Percentiles rank a stretch among this genome's conserved stretches.
phyloP scores from a whole-genome alignment of 1,140 invertebrate species.

The Pachypsylla venusta region DNA sequence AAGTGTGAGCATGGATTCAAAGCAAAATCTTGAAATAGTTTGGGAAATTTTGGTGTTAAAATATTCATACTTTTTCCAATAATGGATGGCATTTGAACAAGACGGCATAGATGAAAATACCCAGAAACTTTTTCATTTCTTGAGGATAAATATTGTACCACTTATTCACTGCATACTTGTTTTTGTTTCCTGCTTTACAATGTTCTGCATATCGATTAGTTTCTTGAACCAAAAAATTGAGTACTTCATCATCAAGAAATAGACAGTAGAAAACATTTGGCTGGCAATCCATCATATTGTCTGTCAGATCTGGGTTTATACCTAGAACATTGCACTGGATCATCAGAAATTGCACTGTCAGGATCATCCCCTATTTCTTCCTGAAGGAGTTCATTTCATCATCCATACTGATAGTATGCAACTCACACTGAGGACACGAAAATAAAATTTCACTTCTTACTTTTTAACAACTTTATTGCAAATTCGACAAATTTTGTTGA shows the following conservation, averaged over 20 bases:
- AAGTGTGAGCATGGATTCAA: constrained; percentile 20
- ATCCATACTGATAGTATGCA: no score
- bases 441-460: no score
- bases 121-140: constrained; percentile 24
- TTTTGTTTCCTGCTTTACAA: constrained; percentile 5
- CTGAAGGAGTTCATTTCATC: no score
- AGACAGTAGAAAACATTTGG: neutral
- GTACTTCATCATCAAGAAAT: constrained; percentile 11
- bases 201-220: constrained; percentile 22
- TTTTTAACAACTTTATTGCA: no score
- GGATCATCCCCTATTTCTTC: no score
- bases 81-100: constrained; percentile 13
- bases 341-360: no score
- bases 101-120: constrained; percentile 23
- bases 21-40: constrained; percentile 19
- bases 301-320: constrained; percentile 1
- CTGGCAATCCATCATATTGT: neutral
- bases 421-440: no score
- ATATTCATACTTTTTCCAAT: constrained; percentile 11
- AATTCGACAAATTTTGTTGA: no score
- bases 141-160: constrained; percentile 14
- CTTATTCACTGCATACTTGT: constrained; percentile 7
- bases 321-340: no score
- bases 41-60: constrained; percentile 1
- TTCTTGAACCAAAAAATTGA: constrained; percentile 19